Evolutionary conservation across 1,140 invertebrate genomes (phyloP).

Genomic region (Trachymyrmex cornetzi): DNA sequence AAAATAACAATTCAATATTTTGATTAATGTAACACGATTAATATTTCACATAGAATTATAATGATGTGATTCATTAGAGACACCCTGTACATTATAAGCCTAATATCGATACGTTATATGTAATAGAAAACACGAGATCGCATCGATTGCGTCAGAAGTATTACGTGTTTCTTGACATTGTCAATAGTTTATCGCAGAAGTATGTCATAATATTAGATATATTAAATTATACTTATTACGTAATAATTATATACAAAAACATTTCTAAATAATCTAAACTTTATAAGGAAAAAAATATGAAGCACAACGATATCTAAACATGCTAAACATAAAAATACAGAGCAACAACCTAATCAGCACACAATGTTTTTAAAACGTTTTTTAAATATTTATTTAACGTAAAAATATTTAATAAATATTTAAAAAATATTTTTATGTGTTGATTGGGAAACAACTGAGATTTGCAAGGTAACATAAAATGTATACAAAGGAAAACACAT

Average conservation of each 20-base stretch:
- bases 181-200: conserved; percentile 40
- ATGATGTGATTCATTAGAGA: background rate
- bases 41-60: background rate
- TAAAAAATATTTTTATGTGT: too few species aligned
- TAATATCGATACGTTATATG: background rate
- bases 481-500: background rate
- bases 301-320: background rate
- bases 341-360: background rate
- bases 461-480: conserved; percentile 13
- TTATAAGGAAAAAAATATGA: background rate
- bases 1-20: conserved; percentile 29
- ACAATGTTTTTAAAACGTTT: too few species aligned
- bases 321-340: conserved; percentile 9
- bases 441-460: background rate
- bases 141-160: conserved; percentile 14
- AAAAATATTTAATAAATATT: too few species aligned
- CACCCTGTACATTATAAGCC: background rate
- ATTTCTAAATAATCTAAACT: conserved; percentile 9
- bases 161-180: conserved; percentile 28
- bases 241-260: conserved; percentile 45
- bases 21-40: background rate
- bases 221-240: conserved; percentile 16
- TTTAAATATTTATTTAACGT: too few species aligned
- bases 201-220: conserved; percentile 19
- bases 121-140: conserved; percentile 39